Base-by-base conservation (phyloP, 2,797 vertebrate species). In the Trichosurus vulpecula region DNA sequence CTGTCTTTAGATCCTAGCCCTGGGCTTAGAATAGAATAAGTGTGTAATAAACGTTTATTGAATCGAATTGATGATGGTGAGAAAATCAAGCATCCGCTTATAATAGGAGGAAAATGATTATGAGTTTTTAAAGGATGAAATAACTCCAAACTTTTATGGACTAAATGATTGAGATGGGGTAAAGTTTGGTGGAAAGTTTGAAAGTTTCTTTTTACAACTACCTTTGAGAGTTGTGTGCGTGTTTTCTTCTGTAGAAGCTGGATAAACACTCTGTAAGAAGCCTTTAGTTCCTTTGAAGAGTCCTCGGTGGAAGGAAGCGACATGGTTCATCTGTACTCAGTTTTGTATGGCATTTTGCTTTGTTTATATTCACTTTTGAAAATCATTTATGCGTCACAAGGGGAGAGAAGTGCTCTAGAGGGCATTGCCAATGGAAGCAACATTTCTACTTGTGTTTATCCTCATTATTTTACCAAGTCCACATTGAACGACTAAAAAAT, bases 351-450 rank as follows among this genome's bases (percentile, higher is more conserved):
- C 90, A 30, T 61, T 94, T 95, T 94, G 51, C 51, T 94, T 25
- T 14, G 22, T 25, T 94, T 96, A 95, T 92, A 95, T 27, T 91
- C 30, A 55, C 22, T 91, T 91, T 94, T 95, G 96, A 92, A 92
- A 51, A 81, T 30, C 96, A 90, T 92, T 94, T 93, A 95, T 92
- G 94, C 96, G 94, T 94, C 47, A 93, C 95, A 95, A 92, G 35
- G 11, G 5, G 14, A n/a, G 54, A 94, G 90, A 91, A 95, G 87
- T 22, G 91, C 94, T 95, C 91, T 92, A 87, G 92, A 53, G 90
- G 96, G 92, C 93, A 53, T 94, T 97, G 96, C 96, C 95, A 14
- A 92, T 81, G 53, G 58, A 97, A 91, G 52, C 91, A 95, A 93
- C 31, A 94, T 96, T 96, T 95, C 92, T 96, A 29, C 61, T 92